phyloP scores from a whole-genome alignment of 2,113 vertebrate genomes.

The Psammodynastes pulverulentus region DNA sequence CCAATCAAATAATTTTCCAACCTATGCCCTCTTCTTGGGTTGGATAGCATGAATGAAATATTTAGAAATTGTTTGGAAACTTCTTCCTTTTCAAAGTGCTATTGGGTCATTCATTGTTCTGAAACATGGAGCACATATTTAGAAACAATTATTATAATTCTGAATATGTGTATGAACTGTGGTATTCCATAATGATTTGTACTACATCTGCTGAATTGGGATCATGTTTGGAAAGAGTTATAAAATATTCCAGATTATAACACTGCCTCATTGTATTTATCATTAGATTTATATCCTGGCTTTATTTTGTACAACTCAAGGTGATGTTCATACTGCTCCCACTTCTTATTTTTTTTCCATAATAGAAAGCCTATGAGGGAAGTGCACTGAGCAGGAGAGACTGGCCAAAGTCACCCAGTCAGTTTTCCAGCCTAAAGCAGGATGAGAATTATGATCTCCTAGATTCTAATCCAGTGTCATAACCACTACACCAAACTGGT shows the following conservation, averaged over 20 bases:
- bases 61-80: background rate
- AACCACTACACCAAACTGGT: background rate
- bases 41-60: background rate
- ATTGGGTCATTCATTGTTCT: background rate
- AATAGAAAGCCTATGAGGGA: background rate
- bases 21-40: background rate
- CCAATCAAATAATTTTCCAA: background rate
- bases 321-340: background rate
- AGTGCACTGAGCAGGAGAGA: background rate
- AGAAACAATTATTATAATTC: background rate
- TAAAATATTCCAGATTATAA: background rate
- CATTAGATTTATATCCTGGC: background rate
- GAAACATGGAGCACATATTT: background rate
- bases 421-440: background rate
- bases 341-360: background rate
- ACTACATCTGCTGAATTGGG: background rate
- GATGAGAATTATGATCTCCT: background rate
- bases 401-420: background rate
- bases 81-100: background rate
- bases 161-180: background rate
- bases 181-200: background rate
- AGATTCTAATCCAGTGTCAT: background rate
- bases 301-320: background rate
- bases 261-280: background rate
- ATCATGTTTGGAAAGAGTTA: background rate